Evolutionary conservation across 2,797 vertebrate genomes (phyloP), one percentile per base, ranked within the genome.

Genomic region (Scolopax bukidnonensis): DNA sequence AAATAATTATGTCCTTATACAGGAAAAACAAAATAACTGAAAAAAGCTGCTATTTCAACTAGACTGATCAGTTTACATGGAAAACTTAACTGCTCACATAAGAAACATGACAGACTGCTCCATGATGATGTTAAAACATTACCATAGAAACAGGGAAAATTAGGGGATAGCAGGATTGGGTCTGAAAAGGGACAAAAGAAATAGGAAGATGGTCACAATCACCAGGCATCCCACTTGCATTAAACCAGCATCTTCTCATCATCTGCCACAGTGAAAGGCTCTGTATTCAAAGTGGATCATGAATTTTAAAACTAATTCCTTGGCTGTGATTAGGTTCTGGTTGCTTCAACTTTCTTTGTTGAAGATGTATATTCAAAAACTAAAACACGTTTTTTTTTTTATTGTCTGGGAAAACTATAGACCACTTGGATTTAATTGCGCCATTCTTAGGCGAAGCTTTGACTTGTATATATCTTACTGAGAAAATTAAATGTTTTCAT

Each of bases 401-500:
- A 64, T 94, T 96, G 88, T 85, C 84, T 50, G 85, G 95, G 80
- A 95, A 95, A 95, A 91, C 81, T 54, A 33, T 25, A 74, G 96
- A 93, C 68, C 56, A 65, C 70, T 94, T 53, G 36, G 67, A 83
- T 94, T 96, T 96, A 89, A 95, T 88, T 92, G 76, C 77, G 65
- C 50, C 82, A 86, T 90, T 95, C 95, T 97, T 91, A 95, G 95
- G 96, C 28, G 15, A 79, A 93, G 88, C 92, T 97, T 87, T 92
- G 89, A 85, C 76, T 95, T 60, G 89, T 89, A 73, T 81, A 65
- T 63, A 92, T 93, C 71, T 82, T 84, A 74, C 41, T 32, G 59
- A 76, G 79, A 87, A 96, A 98, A 97, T 97, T 95, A 97, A 96
- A 96, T 93, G 93, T 97, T 97, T 97, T 91, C 95, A 95, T 97